Conservation (phyloP, 2,113 vertebrate genomes). For the Pangasianodon gigas region DNA sequence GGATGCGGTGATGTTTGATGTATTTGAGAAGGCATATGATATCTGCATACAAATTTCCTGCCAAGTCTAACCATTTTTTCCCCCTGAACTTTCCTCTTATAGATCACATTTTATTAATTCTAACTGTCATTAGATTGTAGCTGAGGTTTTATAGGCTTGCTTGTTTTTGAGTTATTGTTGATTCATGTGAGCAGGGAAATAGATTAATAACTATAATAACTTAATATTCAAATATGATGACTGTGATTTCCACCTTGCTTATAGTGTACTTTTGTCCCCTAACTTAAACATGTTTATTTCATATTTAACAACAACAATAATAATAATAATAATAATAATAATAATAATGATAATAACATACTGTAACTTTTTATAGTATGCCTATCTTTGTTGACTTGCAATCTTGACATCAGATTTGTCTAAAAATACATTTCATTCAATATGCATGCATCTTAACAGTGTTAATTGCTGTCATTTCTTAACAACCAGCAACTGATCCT, state of each 20-base stretch:
- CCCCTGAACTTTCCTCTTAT: background rate
- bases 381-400: background rate
- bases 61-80: no score
- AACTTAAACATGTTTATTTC: no score
- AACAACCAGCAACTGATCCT: background rate
- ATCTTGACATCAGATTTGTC: background rate
- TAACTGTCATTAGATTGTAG: background rate
- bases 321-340: background rate
- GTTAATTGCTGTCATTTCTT: constrained; percentile 17
- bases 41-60: no score
- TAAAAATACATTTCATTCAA: background rate
- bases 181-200: no score
- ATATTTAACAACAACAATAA: no score
- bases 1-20: background rate
- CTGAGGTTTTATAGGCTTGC: no score
- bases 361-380: background rate
- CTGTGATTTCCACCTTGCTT: background rate
- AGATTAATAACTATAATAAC: no score
- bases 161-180: no score
- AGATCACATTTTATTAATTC: background rate
- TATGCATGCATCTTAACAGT: background rate
- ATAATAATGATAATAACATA: no score
- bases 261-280: no score
- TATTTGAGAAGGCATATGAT: background rate
- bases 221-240: background rate